phyloP scores from a whole-genome alignment of 2,888 invertebrate species.

The Anthophora plumipes region DNA sequence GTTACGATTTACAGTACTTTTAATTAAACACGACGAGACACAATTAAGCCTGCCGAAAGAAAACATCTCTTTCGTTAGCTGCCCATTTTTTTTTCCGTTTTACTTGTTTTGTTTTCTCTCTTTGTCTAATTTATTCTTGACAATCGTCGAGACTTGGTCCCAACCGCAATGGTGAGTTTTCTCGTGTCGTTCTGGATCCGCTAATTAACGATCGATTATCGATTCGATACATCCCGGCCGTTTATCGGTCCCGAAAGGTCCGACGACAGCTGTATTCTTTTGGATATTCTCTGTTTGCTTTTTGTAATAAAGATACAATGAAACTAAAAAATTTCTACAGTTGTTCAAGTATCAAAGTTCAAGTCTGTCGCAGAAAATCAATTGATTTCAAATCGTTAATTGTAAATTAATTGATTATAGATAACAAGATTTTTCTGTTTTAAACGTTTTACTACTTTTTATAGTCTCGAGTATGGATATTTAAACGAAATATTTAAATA shows the following conservation, averaged over 20 bases:
- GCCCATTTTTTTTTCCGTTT: neutral
- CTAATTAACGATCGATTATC: constrained; percentile 49
- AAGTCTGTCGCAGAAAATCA: too few relatives aligned
- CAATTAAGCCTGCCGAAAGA: constrained; percentile 48
- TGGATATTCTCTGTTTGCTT: neutral
- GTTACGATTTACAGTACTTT: constrained; percentile 39
- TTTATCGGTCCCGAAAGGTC: constrained; percentile 14
- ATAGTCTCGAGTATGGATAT: too few relatives aligned
- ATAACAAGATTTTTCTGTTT: too few relatives aligned
- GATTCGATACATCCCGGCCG: constrained; percentile 36
- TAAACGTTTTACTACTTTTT: neutral
- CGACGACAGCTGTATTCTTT: constrained; percentile 14
- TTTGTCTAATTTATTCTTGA: constrained; percentile 43
- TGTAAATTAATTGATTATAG: neutral
- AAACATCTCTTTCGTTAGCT: constrained; percentile 30
- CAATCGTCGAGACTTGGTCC: constrained; percentile 68
- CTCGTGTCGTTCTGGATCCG: constrained; percentile 44
- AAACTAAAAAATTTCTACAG: neutral
- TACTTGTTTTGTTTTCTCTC: constrained; percentile 14
- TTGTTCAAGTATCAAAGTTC: neutral
- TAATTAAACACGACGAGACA: constrained; percentile 56
- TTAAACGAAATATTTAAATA: too few relatives aligned
- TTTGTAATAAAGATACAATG: neutral
- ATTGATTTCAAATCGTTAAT: too few relatives aligned
- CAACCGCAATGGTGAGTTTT: constrained; percentile 61